Conservation (phyloP, 2,113 vertebrate genomes). For the Psophia crepitans region DNA sequence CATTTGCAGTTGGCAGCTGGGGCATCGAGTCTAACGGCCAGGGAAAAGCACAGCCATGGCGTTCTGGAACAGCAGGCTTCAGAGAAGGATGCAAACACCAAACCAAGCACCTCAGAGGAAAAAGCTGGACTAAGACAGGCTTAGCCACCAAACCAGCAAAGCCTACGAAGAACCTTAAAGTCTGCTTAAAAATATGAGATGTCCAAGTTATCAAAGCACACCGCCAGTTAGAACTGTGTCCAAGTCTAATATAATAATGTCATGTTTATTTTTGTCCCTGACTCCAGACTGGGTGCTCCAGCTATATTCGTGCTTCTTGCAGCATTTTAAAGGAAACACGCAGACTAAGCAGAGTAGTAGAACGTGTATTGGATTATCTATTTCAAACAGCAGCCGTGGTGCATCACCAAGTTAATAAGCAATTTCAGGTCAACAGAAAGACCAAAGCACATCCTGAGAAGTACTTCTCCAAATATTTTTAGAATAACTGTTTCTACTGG, state of each 20-base stretch:
- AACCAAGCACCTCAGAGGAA: not conserved
- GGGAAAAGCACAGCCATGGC: not conserved
- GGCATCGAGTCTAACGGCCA: not conserved
- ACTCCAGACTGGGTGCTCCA: constrained; percentile 17
- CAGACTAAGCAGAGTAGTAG: not conserved
- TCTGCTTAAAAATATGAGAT: not conserved
- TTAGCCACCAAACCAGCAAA: not conserved
- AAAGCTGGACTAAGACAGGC: not conserved
- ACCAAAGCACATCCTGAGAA: not conserved
- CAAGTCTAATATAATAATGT: constrained; percentile 28
- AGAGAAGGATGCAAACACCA: not conserved
- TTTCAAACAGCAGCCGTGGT: not conserved
- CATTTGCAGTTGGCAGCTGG: not conserved
- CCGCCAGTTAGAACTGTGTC: not conserved
- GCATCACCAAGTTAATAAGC: not conserved
- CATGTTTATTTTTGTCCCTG: constrained; percentile 41
- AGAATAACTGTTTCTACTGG: not conserved
- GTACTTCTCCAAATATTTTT: not conserved
- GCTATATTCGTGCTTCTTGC: constrained; percentile 7
- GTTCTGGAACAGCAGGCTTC: not conserved
- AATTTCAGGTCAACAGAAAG: not conserved
- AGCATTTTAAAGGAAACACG: constrained; percentile 29
- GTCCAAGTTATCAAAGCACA: not conserved
- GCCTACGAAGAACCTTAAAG: not conserved
- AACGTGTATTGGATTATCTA: not conserved